Percentiles rank a stretch among this genome's conserved stretches.
Conservation (phyloP, 2,797 vertebrate species). For the Xerus rutilus region DNA sequence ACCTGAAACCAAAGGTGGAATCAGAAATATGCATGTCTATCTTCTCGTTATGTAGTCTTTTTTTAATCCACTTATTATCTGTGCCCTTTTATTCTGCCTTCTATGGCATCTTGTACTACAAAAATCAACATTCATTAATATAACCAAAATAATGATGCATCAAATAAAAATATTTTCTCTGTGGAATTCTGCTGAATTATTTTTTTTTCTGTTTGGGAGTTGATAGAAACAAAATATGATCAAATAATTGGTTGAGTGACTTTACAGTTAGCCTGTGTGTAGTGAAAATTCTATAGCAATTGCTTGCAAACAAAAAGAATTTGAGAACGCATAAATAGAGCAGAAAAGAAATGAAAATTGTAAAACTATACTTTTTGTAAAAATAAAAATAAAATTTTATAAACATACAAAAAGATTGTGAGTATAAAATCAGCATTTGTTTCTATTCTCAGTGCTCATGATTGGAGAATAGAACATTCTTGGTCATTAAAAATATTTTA, state of each 20-base stretch:
- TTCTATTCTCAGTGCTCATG: neutral
- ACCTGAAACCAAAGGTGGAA: neutral
- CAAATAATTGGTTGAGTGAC: neutral
- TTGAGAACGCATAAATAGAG: neutral
- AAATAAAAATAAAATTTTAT: slow-evolving; percentile 47
- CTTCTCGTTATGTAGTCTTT: neutral
- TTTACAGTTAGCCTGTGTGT: neutral
- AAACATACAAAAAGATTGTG: neutral
- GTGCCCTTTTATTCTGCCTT: neutral
- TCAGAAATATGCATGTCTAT: neutral
- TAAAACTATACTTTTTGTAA: neutral
- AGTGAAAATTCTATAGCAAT: neutral
- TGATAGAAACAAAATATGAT: neutral
- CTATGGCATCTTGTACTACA: neutral
- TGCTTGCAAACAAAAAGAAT: neutral
- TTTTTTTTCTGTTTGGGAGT: neutral
- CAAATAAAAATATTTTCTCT: neutral
- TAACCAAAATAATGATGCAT: neutral
- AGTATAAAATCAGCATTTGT: slow-evolving; percentile 7
- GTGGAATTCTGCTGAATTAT: neutral
- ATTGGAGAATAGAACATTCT: neutral
- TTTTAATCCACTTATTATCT: neutral
- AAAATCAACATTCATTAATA: neutral
- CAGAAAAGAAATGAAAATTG: neutral
- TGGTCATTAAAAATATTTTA: neutral